Evolutionary conservation across 2,888 invertebrate genomes (phyloP).

Genomic region (Xiphydria camelus): DNA sequence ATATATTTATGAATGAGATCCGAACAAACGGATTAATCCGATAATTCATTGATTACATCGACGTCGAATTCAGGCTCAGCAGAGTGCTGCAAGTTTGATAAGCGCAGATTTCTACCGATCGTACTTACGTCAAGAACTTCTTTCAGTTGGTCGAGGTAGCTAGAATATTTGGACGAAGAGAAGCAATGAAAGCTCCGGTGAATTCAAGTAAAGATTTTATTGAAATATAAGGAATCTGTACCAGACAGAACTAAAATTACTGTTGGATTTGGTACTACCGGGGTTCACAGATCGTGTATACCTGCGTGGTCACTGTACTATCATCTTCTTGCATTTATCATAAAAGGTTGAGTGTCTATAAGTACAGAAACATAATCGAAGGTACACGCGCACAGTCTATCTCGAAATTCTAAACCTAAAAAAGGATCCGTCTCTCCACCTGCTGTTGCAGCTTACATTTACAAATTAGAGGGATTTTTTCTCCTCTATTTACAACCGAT

Average conservation of each 20-base stretch:
- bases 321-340: slow-evolving; percentile 35
- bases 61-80: too few relatives aligned
- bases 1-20: too few relatives aligned
- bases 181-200: too few relatives aligned
- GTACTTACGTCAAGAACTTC: too few relatives aligned
- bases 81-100: too few relatives aligned
- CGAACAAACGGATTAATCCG: too few relatives aligned
- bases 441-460: slow-evolving; percentile 34
- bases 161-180: too few relatives aligned
- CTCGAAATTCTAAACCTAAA: slow-evolving; percentile 50
- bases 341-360: slow-evolving; percentile 46
- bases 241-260: slow-evolving; percentile 59
- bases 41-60: too few relatives aligned
- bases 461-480: slow-evolving; percentile 37
- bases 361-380: slow-evolving; percentile 56
- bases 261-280: slow-evolving; percentile 58
- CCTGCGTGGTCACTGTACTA: slow-evolving; percentile 43
- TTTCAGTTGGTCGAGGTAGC: too few relatives aligned
- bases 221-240: slow-evolving; percentile 59
- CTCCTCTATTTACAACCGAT: slow-evolving; percentile 39
- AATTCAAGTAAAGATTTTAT: slow-evolving; percentile 56
- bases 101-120: too few relatives aligned
- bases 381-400: slow-evolving; percentile 54
- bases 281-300: slow-evolving; percentile 55
- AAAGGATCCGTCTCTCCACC: slow-evolving; percentile 31